Conservation (phyloP, 1,140 invertebrate genomes). For the Platyscapa corneri region DNA sequence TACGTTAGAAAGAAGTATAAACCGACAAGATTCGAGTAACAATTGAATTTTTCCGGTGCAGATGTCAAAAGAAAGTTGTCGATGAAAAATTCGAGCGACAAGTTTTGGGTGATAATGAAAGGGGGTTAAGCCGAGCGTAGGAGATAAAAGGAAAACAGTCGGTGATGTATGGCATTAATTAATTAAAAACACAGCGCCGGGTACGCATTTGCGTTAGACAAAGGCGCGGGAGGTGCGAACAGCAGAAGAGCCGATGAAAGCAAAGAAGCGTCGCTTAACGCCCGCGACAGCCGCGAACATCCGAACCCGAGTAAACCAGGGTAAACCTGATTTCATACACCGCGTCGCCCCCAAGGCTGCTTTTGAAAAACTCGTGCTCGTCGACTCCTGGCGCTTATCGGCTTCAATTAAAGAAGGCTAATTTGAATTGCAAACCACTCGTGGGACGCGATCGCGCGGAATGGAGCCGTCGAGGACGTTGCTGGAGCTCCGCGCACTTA, state of each 20-base stretch:
- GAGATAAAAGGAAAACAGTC: background rate
- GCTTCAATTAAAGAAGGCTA: constrained; percentile 57
- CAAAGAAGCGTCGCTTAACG: background rate
- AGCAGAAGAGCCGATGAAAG: background rate
- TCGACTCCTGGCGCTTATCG: constrained; percentile 39
- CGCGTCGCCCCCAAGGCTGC: background rate
- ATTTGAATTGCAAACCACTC: constrained; percentile 64
- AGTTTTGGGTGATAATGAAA: background rate
- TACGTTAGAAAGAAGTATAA: no score
- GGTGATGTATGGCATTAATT: background rate
- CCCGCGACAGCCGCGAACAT: background rate
- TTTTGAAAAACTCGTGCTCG: background rate
- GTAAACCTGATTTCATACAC: no score
- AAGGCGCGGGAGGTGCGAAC: background rate
- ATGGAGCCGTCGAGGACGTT: no score
- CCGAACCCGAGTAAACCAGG: no score
- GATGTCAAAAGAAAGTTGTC: background rate
- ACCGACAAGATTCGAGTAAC: no score
- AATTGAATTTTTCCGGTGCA: background rate
- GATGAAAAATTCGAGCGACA: background rate
- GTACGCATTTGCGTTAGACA: background rate
- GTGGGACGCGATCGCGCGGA: background rate
- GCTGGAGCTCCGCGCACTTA: background rate
- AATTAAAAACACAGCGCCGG: background rate
- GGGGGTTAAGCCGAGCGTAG: background rate